These are phyloP conservation scores for Clarias pachynema DNA, from an alignment of 2,797 vertebrate genomes.

Conservation along the genomic window DNA sequence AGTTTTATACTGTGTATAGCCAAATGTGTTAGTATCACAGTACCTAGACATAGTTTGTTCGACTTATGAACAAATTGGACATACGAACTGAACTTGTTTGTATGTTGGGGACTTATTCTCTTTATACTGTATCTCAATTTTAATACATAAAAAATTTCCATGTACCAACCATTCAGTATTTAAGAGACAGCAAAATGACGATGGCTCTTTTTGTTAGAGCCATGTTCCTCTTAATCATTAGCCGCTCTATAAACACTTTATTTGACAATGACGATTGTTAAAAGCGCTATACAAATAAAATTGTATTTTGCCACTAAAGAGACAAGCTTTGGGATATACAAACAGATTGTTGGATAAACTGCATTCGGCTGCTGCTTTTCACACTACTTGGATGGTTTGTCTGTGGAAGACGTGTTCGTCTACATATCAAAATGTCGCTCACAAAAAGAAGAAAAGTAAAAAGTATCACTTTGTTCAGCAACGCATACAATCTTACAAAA, in stretches of 20 bases:
- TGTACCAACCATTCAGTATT: background rate
- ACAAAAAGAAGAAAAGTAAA: background rate
- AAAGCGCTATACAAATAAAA: too few species aligned
- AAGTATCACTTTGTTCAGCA: background rate
- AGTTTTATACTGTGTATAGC: too few species aligned
- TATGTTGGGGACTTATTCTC: too few species aligned
- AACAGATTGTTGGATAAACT: background rate
- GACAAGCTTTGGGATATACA: background rate
- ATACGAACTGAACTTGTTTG: too few species aligned
- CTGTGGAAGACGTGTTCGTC: background rate
- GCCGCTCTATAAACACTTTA: background rate
- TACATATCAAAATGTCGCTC: background rate
- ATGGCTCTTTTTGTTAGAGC: too few species aligned
- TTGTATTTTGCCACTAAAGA: background rate
- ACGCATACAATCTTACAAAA: background rate
- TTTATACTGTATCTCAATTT: too few species aligned
- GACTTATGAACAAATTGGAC: too few species aligned
- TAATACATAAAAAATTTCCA: too few species aligned
- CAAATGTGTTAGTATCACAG: too few species aligned
- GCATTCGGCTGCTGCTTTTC: background rate
- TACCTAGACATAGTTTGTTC: too few species aligned
- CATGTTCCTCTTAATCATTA: background rate
- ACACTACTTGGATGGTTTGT: background rate
- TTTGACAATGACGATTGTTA: background rate
- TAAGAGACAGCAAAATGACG: background rate